Evolutionary conservation across 2,888 invertebrate genomes (phyloP), one percentile per base, ranked within the genome.

Genomic region (Lithosia quadra): DNA sequence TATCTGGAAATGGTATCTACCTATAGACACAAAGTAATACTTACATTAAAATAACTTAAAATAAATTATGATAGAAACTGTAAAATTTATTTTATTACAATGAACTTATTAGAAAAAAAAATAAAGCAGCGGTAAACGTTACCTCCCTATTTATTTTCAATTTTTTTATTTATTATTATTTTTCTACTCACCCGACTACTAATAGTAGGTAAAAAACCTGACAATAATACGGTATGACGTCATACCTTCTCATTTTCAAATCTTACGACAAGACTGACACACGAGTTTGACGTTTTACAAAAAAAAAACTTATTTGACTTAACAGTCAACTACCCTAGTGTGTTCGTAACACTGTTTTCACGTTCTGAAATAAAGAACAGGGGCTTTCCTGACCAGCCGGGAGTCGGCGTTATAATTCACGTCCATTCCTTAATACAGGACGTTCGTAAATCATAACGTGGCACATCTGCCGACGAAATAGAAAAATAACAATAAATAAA

Each of bases 401-500:
- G 58, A 77, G 76, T 83, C 78, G 77, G 81, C 71, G 88, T 88
- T 89, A 90, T 92, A 92, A 91, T 91, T 92, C 90, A 90, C 88
- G 88, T 78, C 68, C 76, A 33, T 89, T 88, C 87, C 90, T 88
- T 93, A 94, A 94, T 94, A 94, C 92, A 83, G 84, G 86, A 82
- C 82, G 84, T 79, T 86, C 90, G 94, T 94, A 95, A 94, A 94
- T 95, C 94, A 95, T 88, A 77, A 71, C 79, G 80, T 82, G 90
- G 92, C 92, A 94, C 94, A 95, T 95, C 94, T 95, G 94, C 94
- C 91, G 91, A 86, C 91, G 88, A 94, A 95, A 95, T 94, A 95
- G 94, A 94, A 95, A 95, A 95, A 95, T 95, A 95, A 95, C 94
- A 94, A 94, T 95, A 94, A 95, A 95, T 94, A 94, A 89, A 88